These are phyloP conservation scores for Miltochrista miniata DNA, from an alignment of 2,888 invertebrate species.

Conservation along the genomic window DNA sequence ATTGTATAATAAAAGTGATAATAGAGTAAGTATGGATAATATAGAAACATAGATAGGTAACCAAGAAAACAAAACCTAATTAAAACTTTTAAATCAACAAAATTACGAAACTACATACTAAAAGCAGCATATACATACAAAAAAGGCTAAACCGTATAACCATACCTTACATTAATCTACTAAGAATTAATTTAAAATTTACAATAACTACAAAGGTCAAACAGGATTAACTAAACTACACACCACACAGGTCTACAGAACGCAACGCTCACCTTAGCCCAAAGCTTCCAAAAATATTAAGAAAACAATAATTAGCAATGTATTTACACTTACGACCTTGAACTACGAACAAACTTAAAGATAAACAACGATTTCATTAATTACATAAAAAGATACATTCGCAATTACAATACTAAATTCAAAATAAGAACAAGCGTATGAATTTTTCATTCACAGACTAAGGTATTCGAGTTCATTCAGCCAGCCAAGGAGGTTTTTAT, in stretches of 20 bases:
- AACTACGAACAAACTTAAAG: constrained; percentile 32
- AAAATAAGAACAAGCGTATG: constrained; percentile 20
- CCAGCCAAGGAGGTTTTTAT: constrained; percentile 39
- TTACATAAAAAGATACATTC: too few species aligned
- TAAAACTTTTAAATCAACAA: too few species aligned
- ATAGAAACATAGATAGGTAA: too few species aligned
- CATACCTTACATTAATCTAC: too few species aligned
- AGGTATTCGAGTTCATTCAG: constrained; percentile 34
- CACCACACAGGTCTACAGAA: constrained; percentile 29
- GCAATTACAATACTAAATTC: constrained; percentile 18
- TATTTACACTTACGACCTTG: constrained; percentile 43
- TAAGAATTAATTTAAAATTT: too few species aligned
- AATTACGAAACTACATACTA: too few species aligned
- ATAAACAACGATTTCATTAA: too few species aligned
- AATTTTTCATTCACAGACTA: constrained; percentile 33
- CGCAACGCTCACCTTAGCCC: constrained; percentile 42
- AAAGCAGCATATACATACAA: too few species aligned
- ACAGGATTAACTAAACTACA: constrained; percentile 19
- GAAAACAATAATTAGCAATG: constrained; percentile 37
- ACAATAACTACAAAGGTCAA: not conserved
- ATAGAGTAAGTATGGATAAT: too few species aligned
- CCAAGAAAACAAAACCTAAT: too few species aligned
- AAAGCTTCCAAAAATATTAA: constrained; percentile 47
- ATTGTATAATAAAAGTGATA: too few species aligned
- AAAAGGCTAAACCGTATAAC: too few species aligned